Conservation (phyloP, 2,888 invertebrate genomes). For the Abscondita cerata region DNA sequence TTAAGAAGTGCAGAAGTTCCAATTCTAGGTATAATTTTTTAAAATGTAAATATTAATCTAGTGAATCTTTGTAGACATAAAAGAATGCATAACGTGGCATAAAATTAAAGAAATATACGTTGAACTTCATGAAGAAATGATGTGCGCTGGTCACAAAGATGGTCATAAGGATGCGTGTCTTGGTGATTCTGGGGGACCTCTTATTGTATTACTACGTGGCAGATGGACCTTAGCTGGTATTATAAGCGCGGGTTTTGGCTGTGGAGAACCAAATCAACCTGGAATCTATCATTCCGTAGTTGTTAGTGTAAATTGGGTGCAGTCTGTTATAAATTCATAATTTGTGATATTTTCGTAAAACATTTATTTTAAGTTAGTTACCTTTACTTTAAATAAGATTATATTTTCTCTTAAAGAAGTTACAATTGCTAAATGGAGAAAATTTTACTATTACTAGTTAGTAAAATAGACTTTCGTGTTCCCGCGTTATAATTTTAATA, state of each 20-base stretch:
- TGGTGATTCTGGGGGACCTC: constrained; percentile 83
- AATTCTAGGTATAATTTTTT: constrained; percentile 71
- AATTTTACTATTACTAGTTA: too few species aligned
- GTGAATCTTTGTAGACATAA: constrained; percentile 64
- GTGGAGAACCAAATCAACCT: constrained; percentile 84
- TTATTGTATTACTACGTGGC: constrained; percentile 72
- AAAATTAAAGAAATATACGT: constrained; percentile 80
- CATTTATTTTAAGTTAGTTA: neutral
- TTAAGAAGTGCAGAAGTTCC: constrained; percentile 83
- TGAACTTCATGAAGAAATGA: constrained; percentile 78
- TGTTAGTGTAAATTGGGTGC: constrained; percentile 74
- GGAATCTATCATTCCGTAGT: constrained; percentile 86
- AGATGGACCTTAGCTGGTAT: constrained; percentile 82
- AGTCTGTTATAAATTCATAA: constrained; percentile 59
- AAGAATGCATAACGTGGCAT: constrained; percentile 83
- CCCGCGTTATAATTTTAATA: too few species aligned
- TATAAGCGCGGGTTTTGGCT: constrained; percentile 86
- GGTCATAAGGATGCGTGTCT: constrained; percentile 85
- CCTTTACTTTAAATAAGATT: too few species aligned
- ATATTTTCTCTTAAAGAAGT: too few species aligned
- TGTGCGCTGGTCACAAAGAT: constrained; percentile 84
- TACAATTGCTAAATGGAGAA: too few species aligned
- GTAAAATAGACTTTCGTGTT: too few species aligned
- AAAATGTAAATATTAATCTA: constrained; percentile 29
- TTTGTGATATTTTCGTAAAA: constrained; percentile 22